phyloP scores from a whole-genome alignment of 2,888 invertebrate genomes.

The Cistogaster globosa region DNA sequence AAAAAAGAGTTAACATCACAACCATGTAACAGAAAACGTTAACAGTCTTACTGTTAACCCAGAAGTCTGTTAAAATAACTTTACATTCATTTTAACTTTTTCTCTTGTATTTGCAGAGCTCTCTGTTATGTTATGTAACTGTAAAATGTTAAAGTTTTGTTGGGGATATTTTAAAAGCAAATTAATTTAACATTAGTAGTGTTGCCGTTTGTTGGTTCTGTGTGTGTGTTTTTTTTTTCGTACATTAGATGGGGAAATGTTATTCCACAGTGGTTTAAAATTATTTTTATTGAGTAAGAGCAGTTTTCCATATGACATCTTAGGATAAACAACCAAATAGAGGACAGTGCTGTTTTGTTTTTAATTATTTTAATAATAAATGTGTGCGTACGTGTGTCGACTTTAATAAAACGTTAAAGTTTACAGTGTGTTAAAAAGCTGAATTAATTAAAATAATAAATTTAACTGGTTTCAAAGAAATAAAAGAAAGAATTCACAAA shows the following conservation, averaged over 20 bases:
- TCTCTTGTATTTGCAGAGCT: background rate
- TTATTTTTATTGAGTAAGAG: slow-evolving; percentile 73
- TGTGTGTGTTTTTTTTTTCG: background rate
- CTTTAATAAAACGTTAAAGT: slow-evolving; percentile 22
- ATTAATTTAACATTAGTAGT: slow-evolving; percentile 17
- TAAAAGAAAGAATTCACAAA: background rate
- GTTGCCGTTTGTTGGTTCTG: slow-evolving; percentile 25
- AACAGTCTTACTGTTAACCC: background rate
- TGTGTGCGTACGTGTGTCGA: slow-evolving; percentile 35
- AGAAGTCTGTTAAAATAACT: background rate
- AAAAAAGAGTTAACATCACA: background rate
- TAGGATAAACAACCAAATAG: slow-evolving; percentile 55
- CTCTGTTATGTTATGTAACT: background rate
- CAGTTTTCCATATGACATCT: slow-evolving; percentile 74
- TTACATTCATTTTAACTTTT: background rate
- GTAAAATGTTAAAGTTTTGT: slow-evolving; percentile 22
- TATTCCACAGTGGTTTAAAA: slow-evolving; percentile 51
- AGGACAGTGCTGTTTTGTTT: slow-evolving; percentile 33
- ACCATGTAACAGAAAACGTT: background rate
- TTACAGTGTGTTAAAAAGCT: slow-evolving; percentile 8
- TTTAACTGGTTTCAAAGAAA: background rate
- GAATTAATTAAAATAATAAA: slow-evolving; percentile 13
- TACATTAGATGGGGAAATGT: slow-evolving; percentile 9
- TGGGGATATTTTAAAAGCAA: slow-evolving; percentile 32
- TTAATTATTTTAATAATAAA: background rate